phyloP scores from a whole-genome alignment of 2,888 invertebrate species.

The Stenotaenia linearis region DNA sequence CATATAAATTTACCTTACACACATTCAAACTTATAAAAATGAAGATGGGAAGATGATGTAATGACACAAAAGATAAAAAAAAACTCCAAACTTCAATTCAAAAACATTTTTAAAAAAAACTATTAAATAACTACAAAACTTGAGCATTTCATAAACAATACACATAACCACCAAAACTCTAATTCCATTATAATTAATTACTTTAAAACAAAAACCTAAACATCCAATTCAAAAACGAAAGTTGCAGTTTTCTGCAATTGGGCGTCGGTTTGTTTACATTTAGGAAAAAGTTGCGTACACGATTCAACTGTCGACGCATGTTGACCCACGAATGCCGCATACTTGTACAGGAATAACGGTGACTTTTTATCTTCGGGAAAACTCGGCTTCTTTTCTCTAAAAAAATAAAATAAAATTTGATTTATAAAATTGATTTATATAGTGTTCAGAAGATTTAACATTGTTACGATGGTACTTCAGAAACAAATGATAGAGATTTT shows the following conservation, averaged over 20 bases:
- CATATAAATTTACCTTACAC: too few relatives aligned
- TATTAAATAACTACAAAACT: too few relatives aligned
- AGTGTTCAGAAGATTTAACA: too few relatives aligned
- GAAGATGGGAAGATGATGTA: too few relatives aligned
- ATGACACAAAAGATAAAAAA: too few relatives aligned
- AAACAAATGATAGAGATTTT: too few relatives aligned
- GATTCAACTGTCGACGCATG: conserved; percentile 17
- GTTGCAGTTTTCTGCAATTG: conserved; percentile 26
- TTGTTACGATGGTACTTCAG: too few relatives aligned
- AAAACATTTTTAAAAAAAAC: too few relatives aligned
- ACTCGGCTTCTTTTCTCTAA: conserved; percentile 1
- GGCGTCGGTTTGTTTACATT: conserved; percentile 28
- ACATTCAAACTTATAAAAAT: too few relatives aligned
- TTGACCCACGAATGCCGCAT: conserved; percentile 27
- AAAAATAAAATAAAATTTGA: not conserved
- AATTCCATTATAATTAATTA: not conserved
- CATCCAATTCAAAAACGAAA: conserved; percentile 27
- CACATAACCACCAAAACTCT: not conserved
- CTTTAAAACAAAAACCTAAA: not conserved
- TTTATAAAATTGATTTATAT: too few relatives aligned
- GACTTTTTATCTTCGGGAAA: not conserved
- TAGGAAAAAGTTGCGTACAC: conserved; percentile 22
- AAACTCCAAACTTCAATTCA: too few relatives aligned
- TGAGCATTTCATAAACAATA: not conserved
- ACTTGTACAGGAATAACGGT: conserved; percentile 22